Conservation (phyloP, 2,888 invertebrate genomes). For the Cephus sareptanus region DNA sequence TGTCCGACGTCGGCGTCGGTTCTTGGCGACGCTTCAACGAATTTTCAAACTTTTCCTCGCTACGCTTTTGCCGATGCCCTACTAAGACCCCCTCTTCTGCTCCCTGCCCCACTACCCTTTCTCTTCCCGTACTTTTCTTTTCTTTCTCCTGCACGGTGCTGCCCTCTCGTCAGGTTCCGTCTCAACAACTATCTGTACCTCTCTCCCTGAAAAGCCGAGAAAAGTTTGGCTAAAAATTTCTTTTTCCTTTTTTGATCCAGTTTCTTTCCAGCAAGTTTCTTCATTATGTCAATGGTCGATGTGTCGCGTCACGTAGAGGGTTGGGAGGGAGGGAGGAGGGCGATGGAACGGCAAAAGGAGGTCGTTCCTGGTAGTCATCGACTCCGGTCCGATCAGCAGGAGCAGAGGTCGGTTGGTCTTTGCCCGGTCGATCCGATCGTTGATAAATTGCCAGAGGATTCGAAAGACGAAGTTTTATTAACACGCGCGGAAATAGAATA, state of each 20-base stretch:
- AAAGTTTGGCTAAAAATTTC: slow-evolving; percentile 23
- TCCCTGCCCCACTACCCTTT: slow-evolving; percentile 1
- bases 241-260: slow-evolving; percentile 17
- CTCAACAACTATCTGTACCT: neutral
- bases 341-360: neutral
- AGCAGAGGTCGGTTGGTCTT: neutral
- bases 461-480: slow-evolving; percentile 13
- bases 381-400: neutral
- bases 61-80: slow-evolving; percentile 22
- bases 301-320: slow-evolving; percentile 35
- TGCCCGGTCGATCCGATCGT: slow-evolving; percentile 11
- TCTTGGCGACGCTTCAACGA: slow-evolving; percentile 56
- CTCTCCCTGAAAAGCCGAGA: no score
- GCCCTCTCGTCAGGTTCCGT: neutral
- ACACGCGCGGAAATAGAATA: neutral
- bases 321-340: slow-evolving; percentile 10
- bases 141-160: slow-evolving; percentile 12
- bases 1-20: slow-evolving; percentile 35
- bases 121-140: slow-evolving; percentile 22
- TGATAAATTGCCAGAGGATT: slow-evolving; percentile 22
- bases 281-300: slow-evolving; percentile 47
- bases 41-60: slow-evolving; percentile 53
- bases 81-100: slow-evolving; percentile 10
- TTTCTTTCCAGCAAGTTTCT: slow-evolving; percentile 41
- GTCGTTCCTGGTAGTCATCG: no score